A percentile compares a stretch with the other conserved stretches of the same genome.
phyloP scores from a whole-genome alignment of 2,797 vertebrate species.

The Notamacropus eugenii region DNA sequence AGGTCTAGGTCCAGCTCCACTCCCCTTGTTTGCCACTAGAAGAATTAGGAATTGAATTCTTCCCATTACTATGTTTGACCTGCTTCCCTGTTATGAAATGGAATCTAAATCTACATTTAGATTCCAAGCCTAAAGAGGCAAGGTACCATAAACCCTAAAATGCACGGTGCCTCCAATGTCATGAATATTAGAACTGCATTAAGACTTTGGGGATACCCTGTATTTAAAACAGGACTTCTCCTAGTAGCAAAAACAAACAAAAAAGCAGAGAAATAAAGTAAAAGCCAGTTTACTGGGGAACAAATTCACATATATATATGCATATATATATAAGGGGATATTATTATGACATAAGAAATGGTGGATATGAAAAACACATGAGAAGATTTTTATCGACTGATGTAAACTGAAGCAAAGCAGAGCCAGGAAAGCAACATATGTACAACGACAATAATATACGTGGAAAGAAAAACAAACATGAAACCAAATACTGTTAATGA shows the following conservation, averaged over 20 bases:
- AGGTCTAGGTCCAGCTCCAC: neutral
- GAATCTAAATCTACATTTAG: neutral
- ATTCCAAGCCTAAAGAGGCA: neutral
- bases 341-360: neutral
- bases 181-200: neutral
- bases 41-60: slow-evolving; percentile 27
- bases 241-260: neutral
- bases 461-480: neutral
- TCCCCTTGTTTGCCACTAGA: neutral
- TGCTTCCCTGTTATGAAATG: neutral
- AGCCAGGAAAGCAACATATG: neutral
- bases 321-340: neutral
- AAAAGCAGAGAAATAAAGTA: neutral
- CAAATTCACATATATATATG: too few species aligned
- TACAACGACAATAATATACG: neutral
- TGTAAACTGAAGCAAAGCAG: neutral
- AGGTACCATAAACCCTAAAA: neutral
- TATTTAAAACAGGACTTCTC: neutral
- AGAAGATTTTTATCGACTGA: neutral
- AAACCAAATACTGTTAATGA: neutral
- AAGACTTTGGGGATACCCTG: neutral
- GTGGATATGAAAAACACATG: neutral
- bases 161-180: neutral
- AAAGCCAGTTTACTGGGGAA: neutral
- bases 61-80: neutral